These are phyloP conservation scores for Tortricodes alternella DNA, from an alignment of 2,888 invertebrate genomes.

Conservation along the genomic window DNA sequence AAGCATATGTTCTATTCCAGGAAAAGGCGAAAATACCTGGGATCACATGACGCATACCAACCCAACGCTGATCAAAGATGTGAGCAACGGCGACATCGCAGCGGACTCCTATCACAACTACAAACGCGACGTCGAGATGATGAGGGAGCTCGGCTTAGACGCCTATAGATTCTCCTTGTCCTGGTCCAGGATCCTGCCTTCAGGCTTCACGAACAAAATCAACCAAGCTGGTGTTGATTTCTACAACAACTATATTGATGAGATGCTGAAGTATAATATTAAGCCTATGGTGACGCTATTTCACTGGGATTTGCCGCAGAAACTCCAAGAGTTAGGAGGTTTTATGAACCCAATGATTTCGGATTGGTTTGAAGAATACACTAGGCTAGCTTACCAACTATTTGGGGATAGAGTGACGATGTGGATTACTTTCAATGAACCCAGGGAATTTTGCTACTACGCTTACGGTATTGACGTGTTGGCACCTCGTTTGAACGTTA, in stretches of 20 bases:
- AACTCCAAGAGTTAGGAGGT: slow-evolving; percentile 81
- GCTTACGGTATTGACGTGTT: slow-evolving; percentile 13
- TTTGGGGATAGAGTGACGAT: slow-evolving; percentile 56
- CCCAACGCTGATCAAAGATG: slow-evolving; percentile 66
- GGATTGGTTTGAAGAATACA: slow-evolving; percentile 78
- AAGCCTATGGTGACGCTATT: slow-evolving; percentile 82
- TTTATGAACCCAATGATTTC: slow-evolving; percentile 64
- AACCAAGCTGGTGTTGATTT: slow-evolving; percentile 84
- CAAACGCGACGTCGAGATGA: slow-evolving; percentile 77
- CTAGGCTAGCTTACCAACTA: slow-evolving; percentile 62
- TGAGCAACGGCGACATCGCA: slow-evolving; percentile 82
- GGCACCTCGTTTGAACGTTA: slow-evolving; percentile 54
- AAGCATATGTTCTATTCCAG: background rate
- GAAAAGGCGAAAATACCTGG: slow-evolving; percentile 28
- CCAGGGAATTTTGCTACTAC: slow-evolving; percentile 42
- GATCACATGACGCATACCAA: slow-evolving; percentile 24
- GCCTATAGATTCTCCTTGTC: slow-evolving; percentile 82
- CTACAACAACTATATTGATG: slow-evolving; percentile 85
- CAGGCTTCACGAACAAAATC: slow-evolving; percentile 69
- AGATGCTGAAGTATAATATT: slow-evolving; percentile 83
- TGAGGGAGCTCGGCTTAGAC: slow-evolving; percentile 68
- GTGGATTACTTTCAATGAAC: slow-evolving; percentile 79
- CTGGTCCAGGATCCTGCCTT: slow-evolving; percentile 85
- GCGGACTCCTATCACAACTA: slow-evolving; percentile 84
- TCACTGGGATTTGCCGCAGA: slow-evolving; percentile 81